These are phyloP conservation scores for Thymelicus lineola DNA, from an alignment of 2,888 invertebrate species.

Conservation along the genomic window DNA sequence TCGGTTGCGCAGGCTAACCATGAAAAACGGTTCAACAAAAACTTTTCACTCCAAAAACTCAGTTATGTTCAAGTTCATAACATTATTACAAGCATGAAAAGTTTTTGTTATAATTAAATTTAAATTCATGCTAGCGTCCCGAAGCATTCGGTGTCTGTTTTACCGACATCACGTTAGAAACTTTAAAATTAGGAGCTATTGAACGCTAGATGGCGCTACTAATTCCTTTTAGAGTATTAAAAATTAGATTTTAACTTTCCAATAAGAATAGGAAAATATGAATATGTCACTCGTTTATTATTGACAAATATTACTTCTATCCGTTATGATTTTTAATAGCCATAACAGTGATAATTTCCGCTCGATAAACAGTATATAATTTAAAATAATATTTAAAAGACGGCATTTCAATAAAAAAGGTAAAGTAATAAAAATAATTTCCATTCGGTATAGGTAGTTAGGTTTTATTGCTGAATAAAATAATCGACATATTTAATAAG, in stretches of 20 bases:
- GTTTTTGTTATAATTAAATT: constrained; percentile 40
- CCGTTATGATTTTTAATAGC: no score
- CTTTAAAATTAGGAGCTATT: constrained; percentile 52
- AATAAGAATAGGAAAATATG: constrained; percentile 3
- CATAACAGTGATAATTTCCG: no score
- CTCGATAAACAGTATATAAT: no score
- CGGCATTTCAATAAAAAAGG: no score
- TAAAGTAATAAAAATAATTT: no score
- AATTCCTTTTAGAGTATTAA: constrained; percentile 21
- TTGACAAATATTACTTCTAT: neutral
- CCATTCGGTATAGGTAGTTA: no score
- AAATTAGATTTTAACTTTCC: neutral
- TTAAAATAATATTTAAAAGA: no score
- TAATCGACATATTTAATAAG: neutral
- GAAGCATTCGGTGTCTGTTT: constrained; percentile 60
- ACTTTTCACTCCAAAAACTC: constrained; percentile 39
- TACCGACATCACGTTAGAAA: constrained; percentile 55
- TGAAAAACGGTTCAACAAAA: constrained; percentile 36
- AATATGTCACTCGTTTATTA: neutral
- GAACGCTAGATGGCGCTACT: constrained; percentile 60
- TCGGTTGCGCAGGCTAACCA: constrained; percentile 8
- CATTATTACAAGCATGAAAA: constrained; percentile 43
- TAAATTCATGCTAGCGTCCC: constrained; percentile 45
- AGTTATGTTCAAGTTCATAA: constrained; percentile 42
- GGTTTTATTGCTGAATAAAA: neutral